These are phyloP conservation scores for Apodemus agrarius DNA, from an alignment of 2,797 vertebrate genomes.

Conservation along the genomic window DNA sequence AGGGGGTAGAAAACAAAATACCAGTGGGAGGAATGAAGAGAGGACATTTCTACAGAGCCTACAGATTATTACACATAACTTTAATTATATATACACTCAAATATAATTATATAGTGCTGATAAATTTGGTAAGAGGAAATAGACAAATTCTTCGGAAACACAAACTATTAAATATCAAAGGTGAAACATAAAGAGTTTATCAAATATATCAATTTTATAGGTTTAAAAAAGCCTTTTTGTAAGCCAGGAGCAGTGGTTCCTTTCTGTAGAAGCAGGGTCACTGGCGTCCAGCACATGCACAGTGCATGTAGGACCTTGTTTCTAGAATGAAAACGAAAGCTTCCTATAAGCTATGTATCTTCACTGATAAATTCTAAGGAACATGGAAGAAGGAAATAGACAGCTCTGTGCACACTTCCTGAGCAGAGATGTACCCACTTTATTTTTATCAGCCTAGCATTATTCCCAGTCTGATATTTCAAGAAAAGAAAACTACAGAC, in stretches of 20 bases:
- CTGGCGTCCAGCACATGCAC: background rate
- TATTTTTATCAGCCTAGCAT: conserved; percentile 23
- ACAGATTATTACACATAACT: background rate
- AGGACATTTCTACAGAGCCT: conserved; percentile 13
- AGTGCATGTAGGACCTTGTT: background rate
- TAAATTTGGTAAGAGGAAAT: conserved; percentile 45
- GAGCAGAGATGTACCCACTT: background rate
- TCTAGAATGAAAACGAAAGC: background rate
- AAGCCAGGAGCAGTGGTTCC: background rate
- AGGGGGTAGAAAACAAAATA: conserved; percentile 20
- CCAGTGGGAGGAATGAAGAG: conserved; percentile 27
- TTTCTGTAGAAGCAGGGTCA: background rate
- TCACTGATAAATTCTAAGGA: background rate
- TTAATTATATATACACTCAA: background rate
- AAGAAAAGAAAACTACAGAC: conserved; percentile 16
- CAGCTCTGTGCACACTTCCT: background rate
- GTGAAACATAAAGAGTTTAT: conserved; percentile 3
- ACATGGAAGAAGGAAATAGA: conserved; percentile 6
- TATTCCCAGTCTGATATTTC: background rate
- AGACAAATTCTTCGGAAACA: conserved; percentile 26
- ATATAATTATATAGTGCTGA: background rate
- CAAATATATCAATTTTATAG: conserved; percentile 44
- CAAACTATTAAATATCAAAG: conserved; percentile 16
- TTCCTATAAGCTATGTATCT: background rate
- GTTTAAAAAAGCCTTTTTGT: background rate